Evolutionary conservation across 1,140 invertebrate species (phyloP), one percentile per base, ranked within the genome.

Genomic region (Drosophila nikananu): DNA sequence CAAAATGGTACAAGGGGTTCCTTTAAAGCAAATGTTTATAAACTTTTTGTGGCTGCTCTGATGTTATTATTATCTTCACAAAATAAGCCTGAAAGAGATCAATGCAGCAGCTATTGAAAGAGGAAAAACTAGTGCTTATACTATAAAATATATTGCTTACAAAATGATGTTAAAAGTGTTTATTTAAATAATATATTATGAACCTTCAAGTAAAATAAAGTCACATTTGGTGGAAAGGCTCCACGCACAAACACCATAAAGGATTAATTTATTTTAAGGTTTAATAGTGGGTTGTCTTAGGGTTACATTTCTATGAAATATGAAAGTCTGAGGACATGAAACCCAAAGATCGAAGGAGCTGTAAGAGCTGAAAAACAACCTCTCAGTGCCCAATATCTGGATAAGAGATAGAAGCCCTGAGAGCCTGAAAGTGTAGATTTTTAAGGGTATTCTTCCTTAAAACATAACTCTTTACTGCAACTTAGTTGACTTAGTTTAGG

Each of bases 41-140:
- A 42, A 32, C 35, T 27, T 35, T 5, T 51, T 27, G 42, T 4
- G 13, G 3, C 30, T 19, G 32, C 23, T 57, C 35, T 48, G 32
- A 71, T 17, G 51, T n/a, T 70, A 39, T 58, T 68, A 51, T 68
- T 67, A 41, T 55, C 27, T 27, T 7, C 32, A 10, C 17, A 17
- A 32, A 52, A 17, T 2, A 17, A 55, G 10, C 15, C 8, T 37
- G 15, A 17, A 55, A 6, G 46, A 17, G 46, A 19, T 46, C 21
- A 2, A 2, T 15, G 5, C 10, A 3, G 10, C 5, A 23, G 21
- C 0, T 3, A 46, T 46, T 23, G 12, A 3, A 23, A 15, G 6
- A 12, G 12, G 44, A 23, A 23, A 48, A 23, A 0, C 2, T 42
- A 12, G n/a, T 5, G 5, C 41, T n/a, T n/a, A n/a, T n/a, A n/a